Evolutionary conservation across 2,888 invertebrate genomes (phyloP).

Genomic region (Parnassius smintheus): DNA sequence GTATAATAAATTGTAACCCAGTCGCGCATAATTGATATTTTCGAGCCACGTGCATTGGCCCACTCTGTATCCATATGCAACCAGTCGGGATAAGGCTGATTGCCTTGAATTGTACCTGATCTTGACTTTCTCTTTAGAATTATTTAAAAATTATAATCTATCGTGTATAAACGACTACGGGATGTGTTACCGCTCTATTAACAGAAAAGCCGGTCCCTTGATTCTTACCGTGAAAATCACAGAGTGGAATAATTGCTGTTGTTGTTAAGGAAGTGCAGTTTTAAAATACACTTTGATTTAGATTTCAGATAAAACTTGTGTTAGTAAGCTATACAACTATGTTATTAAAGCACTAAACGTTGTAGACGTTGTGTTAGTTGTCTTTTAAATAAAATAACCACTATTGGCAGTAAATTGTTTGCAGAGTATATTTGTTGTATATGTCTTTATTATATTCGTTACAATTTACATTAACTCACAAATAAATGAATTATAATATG

Average conservation of each 20-base stretch:
- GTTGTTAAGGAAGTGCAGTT: constrained; percentile 14
- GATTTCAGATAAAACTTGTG: constrained; percentile 6
- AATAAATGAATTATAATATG: too few relatives aligned
- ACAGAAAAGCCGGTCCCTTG: neutral
- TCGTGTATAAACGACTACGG: constrained; percentile 12
- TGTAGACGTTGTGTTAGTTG: too few relatives aligned
- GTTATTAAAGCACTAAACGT: neutral
- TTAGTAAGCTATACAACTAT: neutral
- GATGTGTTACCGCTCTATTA: constrained; percentile 7
- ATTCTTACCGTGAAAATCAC: constrained; percentile 4
- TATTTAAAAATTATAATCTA: constrained; percentile 17
- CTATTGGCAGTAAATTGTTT: too few relatives aligned
- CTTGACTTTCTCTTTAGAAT: constrained; percentile 25
- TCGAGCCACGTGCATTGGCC: constrained; percentile 17
- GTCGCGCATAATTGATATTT: constrained; percentile 23
- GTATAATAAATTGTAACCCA: constrained; percentile 10
- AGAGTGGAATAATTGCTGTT: constrained; percentile 16
- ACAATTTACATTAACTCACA: too few relatives aligned
- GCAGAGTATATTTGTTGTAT: too few relatives aligned
- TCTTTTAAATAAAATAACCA: too few relatives aligned
- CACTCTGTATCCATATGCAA: constrained; percentile 18
- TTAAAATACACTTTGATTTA: constrained; percentile 10
- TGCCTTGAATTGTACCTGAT: constrained; percentile 21
- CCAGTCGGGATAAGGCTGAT: constrained; percentile 12
- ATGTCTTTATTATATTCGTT: too few relatives aligned